Evolutionary conservation across 2,797 vertebrate genomes (phyloP).

Genomic region (Silurus lanzhouensis): DNA sequence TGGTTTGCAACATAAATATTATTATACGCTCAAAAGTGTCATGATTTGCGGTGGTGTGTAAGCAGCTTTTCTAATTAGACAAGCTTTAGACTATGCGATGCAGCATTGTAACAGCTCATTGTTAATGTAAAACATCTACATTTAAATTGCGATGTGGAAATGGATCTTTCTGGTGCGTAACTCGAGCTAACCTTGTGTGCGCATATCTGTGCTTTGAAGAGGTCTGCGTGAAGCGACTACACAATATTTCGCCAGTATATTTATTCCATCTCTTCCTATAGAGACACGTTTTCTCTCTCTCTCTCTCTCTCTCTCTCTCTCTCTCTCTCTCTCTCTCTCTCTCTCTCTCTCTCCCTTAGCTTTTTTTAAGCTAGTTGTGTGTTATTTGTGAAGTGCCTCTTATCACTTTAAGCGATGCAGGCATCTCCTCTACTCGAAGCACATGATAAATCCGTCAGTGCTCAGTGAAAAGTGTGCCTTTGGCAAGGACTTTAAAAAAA

Average conservation of each 20-base stretch:
- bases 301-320: not conserved
- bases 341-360: constrained; percentile 20
- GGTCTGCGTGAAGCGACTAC: constrained; percentile 5
- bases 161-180: not conserved
- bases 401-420: constrained; percentile 32
- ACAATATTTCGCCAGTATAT: constrained; percentile 36
- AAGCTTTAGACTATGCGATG: not conserved
- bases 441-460: constrained; percentile 45
- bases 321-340: too few relatives aligned
- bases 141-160: not conserved
- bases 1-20: not conserved
- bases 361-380: constrained; percentile 37
- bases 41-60: not conserved
- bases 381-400: constrained; percentile 55
- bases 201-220: not conserved
- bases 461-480: constrained; percentile 43
- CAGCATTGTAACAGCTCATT: not conserved
- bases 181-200: not conserved
- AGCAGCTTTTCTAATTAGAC: not conserved
- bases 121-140: not conserved
- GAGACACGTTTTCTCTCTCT: constrained; percentile 31
- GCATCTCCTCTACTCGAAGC: constrained; percentile 35
- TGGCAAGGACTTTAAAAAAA: constrained; percentile 20
- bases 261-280: constrained; percentile 49
- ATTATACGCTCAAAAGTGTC: not conserved